These are phyloP conservation scores for Pecten maximus DNA, from an alignment of 2,888 invertebrate genomes.

Conservation along the genomic window DNA sequence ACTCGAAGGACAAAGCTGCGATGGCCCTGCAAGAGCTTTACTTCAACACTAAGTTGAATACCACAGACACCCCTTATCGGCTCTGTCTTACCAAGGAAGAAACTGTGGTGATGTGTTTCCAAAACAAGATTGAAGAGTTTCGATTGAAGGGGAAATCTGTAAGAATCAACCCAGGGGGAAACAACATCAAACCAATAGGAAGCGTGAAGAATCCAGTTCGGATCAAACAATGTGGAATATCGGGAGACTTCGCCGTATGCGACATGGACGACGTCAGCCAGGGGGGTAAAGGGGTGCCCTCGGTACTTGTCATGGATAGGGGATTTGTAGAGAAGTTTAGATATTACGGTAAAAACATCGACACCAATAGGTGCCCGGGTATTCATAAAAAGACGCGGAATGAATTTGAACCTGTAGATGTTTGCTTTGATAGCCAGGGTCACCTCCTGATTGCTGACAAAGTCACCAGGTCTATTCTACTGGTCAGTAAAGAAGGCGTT, in stretches of 20 bases:
- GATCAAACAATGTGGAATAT: not conserved
- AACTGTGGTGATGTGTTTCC: not conserved
- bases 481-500: no score
- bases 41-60: not conserved
- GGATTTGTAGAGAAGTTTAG: no score
- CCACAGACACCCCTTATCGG: not conserved
- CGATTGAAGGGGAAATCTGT: not conserved
- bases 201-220: conserved; percentile 17
- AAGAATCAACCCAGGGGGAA: not conserved
- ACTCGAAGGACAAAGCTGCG: not conserved
- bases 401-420: no score
- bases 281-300: no score
- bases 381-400: no score
- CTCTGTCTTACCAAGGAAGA: not conserved
- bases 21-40: no score
- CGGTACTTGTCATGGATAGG: no score
- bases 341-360: no score
- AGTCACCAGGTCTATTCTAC: no score
- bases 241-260: not conserved
- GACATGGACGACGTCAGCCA: not conserved
- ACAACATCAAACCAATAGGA: not conserved
- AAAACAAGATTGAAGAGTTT: not conserved
- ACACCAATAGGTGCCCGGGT: no score
- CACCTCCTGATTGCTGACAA: no score
- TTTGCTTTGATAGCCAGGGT: no score